A percentile compares a stretch with the other conserved stretches of the same genome.
phyloP scores from a whole-genome alignment of 2,113 vertebrate genomes.

The Equus przewalskii region DNA sequence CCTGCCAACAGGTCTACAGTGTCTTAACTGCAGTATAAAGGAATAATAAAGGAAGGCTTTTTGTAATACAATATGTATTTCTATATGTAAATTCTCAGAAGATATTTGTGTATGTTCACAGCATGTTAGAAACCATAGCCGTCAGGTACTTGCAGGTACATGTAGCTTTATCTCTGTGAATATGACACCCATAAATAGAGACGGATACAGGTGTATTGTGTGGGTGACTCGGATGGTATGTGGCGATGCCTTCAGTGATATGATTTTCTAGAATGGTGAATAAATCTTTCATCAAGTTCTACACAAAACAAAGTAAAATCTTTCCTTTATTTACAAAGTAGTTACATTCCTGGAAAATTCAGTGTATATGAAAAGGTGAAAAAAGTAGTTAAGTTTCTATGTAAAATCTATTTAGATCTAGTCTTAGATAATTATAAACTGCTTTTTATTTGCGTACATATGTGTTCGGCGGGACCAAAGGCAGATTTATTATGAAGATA shows the following conservation, averaged over 20 bases:
- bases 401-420: background rate
- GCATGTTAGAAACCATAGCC: background rate
- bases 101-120: background rate
- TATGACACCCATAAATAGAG: background rate
- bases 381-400: background rate
- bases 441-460: background rate
- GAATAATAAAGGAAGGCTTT: background rate
- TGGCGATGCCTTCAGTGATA: background rate
- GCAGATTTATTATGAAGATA: constrained; percentile 37
- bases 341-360: constrained; percentile 5
- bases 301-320: background rate
- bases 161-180: background rate
- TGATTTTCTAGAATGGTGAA: constrained; percentile 35
- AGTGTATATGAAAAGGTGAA: background rate
- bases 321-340: background rate
- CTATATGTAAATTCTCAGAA: constrained; percentile 35
- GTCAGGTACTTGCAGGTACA: background rate
- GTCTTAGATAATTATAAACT: background rate
- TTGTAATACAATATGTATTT: background rate
- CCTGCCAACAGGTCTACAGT: background rate
- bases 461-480: background rate
- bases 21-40: constrained; percentile 8
- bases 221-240: constrained; percentile 21
- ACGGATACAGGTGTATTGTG: background rate
- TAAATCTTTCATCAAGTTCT: constrained; percentile 44